Conservation (phyloP, 2,113 vertebrate genomes). For the Rhagologus leucostigma region DNA sequence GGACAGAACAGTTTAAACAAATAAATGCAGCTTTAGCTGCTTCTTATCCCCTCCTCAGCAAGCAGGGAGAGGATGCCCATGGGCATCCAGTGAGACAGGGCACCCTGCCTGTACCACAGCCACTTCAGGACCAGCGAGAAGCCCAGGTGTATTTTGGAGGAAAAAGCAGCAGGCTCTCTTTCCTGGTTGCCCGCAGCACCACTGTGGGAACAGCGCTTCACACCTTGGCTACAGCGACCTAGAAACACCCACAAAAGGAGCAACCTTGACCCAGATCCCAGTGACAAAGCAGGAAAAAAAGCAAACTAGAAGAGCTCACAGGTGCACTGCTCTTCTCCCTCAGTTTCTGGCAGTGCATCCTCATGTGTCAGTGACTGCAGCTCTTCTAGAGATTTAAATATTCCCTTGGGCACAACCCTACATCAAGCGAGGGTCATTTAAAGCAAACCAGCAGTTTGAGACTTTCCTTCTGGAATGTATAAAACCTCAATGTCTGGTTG, state of each 20-base stretch:
- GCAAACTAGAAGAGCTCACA: not conserved
- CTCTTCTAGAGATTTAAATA: not conserved
- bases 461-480: not conserved
- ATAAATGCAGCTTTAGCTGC: not conserved
- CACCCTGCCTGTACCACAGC: not conserved
- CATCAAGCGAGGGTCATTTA: not conserved
- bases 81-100: not conserved
- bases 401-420: not conserved
- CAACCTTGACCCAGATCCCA: no score
- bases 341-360: not conserved
- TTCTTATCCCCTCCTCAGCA: not conserved
- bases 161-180: not conserved
- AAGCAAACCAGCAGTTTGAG: not conserved
- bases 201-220: not conserved
- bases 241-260: not conserved
- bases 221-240: not conserved
- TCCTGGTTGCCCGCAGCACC: not conserved
- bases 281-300: not conserved
- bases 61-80: not conserved
- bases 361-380: rapidly evolving
- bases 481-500: not conserved
- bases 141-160: rapidly evolving
- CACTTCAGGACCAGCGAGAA: not conserved
- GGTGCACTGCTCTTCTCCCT: not conserved
- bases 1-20: not conserved